These are phyloP conservation scores for Danaus plexippus DNA, from an alignment of 1,140 invertebrate species.

Conservation along the genomic window DNA sequence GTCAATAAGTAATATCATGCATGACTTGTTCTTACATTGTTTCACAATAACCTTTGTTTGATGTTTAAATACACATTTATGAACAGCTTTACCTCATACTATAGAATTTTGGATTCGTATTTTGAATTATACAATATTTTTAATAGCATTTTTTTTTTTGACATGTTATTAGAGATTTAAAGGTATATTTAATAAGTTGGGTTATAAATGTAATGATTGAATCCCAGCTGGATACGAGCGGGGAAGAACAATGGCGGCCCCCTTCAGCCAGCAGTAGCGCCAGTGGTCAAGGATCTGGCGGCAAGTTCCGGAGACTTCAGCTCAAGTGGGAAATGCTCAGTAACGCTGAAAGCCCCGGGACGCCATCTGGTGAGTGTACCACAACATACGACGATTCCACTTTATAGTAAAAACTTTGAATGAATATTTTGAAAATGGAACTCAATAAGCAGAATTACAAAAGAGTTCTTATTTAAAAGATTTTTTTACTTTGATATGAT, in stretches of 20 bases:
- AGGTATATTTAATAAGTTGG: background rate
- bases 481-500: too few relatives aligned
- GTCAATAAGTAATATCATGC: constrained; percentile 17
- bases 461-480: too few relatives aligned
- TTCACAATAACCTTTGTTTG: too few relatives aligned
- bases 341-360: constrained; percentile 62
- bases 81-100: too few relatives aligned
- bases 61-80: too few relatives aligned
- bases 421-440: background rate
- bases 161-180: too few relatives aligned
- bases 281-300: constrained; percentile 50
- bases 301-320: constrained; percentile 82
- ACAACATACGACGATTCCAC: background rate
- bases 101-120: too few relatives aligned
- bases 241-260: constrained; percentile 58
- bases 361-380: constrained; percentile 47
- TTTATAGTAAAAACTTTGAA: constrained; percentile 1
- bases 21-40: background rate
- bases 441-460: too few relatives aligned
- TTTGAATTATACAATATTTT: too few relatives aligned
- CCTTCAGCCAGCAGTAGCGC: constrained; percentile 52
- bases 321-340: constrained; percentile 89
- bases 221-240: constrained; percentile 55
- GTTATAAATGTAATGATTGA: background rate
- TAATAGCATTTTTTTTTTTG: too few relatives aligned